Evolutionary conservation across 1,140 invertebrate genomes (phyloP).

Genomic region (Monochamus saltuarius): DNA sequence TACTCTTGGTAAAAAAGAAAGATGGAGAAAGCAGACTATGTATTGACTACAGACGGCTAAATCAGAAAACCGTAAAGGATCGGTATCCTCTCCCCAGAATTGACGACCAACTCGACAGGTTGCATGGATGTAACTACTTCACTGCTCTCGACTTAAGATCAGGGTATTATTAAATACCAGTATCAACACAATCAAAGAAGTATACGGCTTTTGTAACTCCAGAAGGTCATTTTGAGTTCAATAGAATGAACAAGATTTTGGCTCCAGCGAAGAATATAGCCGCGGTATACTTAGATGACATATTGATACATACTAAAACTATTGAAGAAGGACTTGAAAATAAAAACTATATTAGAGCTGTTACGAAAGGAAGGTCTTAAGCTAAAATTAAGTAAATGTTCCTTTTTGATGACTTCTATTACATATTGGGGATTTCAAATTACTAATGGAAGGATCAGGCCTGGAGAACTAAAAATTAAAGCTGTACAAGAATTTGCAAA

Average conservation of each 20-base stretch:
- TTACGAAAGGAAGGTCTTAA: constrained; percentile 10
- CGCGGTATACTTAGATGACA: constrained; percentile 29
- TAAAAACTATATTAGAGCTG: constrained; percentile 16
- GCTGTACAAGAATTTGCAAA: too few relatives aligned
- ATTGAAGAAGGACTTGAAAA: constrained; percentile 17
- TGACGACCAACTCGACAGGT: constrained; percentile 32
- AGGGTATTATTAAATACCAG: constrained; percentile 37
- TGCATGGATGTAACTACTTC: constrained; percentile 33
- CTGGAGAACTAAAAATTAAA: too few relatives aligned
- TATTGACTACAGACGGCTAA: too few relatives aligned
- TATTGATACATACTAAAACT: constrained; percentile 20
- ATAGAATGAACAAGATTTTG: constrained; percentile 30
- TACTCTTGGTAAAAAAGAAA: constrained; percentile 45
- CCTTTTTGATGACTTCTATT: constrained; percentile 18
- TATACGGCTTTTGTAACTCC: constrained; percentile 37
- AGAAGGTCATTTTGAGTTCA: constrained; percentile 38
- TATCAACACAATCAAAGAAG: constrained; percentile 42
- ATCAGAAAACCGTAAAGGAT: constrained; percentile 41
- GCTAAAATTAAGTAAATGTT: constrained; percentile 23
- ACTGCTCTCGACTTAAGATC: constrained; percentile 35
- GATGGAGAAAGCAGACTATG: too few relatives aligned
- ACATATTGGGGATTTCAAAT: constrained; percentile 20
- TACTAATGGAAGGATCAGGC: constrained; percentile 12
- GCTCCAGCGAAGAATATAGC: constrained; percentile 1
- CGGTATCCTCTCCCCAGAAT: constrained; percentile 38